Evolutionary conservation across 2,113 vertebrate genomes (phyloP), one percentile per base, ranked within the genome.

Genomic region (Lagenorhynchus albirostris): DNA sequence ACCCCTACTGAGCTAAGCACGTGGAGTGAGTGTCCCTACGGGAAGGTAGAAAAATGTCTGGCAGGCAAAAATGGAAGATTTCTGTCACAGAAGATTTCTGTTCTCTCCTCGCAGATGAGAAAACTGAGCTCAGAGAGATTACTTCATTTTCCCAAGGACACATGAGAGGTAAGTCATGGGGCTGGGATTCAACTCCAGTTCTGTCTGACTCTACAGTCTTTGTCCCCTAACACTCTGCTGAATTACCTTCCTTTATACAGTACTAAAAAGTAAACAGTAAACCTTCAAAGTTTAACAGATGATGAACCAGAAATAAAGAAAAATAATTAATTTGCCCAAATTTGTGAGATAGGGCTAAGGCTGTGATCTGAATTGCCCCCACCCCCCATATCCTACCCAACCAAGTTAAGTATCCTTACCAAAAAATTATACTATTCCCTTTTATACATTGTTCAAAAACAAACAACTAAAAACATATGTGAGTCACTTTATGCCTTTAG

Each of bases 131-230:
- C 31, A 55, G 29, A 94, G 26, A 94, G 1, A 74, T 83, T 62
- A 76, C 93, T 91, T 82, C 15, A 44, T 91, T 94, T 97, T 2
- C 36, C 86, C 47, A 94, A 95, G 82, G 88, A 80, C 12, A 36
- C 2, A 5, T n/a, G 80, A 25, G 63, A 96, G 90, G 20, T 4
- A 71, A 93, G n/a, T 41, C 6, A 80, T 20, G 65, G 62, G 95
- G 7, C 50, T 73, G 21, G 25, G 63, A 63, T 79, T 84, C 70
- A 92, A 55, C 55, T 71, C 41, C 29, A 55, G 21, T 65, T 93
- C 53, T 90, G 29, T 41, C 21, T 96, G 70, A 92, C 26, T 83
- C 50, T 29, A 60, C 6, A 58, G 41, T 74, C 31, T 67, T 71
- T 31, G 36, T 55, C 11, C 1, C 29, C 58, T 6, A n/a, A 47